These are phyloP conservation scores for Listrodromus nycthemerus DNA, from an alignment of 2,888 invertebrate species.

Conservation along the genomic window DNA sequence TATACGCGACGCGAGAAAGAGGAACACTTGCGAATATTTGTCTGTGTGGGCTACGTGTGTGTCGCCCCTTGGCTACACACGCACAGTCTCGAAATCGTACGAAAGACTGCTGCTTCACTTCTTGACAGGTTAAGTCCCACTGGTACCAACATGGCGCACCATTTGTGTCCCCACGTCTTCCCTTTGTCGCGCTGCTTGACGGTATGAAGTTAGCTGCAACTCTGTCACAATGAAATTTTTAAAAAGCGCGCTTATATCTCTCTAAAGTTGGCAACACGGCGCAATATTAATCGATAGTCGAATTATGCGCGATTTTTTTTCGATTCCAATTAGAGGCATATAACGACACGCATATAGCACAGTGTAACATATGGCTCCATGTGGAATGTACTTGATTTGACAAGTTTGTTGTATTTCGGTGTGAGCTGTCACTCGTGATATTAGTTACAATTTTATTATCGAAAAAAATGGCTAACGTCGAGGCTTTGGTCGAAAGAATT, in stretches of 20 bases:
- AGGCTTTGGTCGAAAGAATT: conserved; percentile 87
- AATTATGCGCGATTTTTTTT: too few relatives aligned
- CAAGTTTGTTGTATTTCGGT: conserved; percentile 12
- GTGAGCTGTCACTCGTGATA: conserved; percentile 28
- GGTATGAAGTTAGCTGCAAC: neutral
- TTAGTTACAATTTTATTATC: neutral
- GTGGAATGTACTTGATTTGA: conserved; percentile 5
- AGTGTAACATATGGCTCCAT: conserved; percentile 23
- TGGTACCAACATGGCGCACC: conserved; percentile 68
- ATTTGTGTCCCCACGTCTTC: neutral
- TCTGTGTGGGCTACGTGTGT: conserved; percentile 10
- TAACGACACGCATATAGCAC: neutral
- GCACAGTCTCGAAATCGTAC: conserved; percentile 61
- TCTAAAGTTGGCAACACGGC: too few relatives aligned
- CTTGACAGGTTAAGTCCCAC: conserved; percentile 78
- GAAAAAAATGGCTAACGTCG: conserved; percentile 78
- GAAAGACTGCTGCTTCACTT: conserved; percentile 65
- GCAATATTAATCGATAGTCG: too few relatives aligned
- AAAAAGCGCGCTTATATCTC: too few relatives aligned
- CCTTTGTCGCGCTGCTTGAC: neutral
- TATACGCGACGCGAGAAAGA: conserved; percentile 27
- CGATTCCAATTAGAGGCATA: neutral
- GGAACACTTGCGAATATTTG: conserved; percentile 7
- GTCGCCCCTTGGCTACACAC: conserved; percentile 16
- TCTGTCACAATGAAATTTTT: neutral